Base-by-base conservation (phyloP, 2,797 vertebrate genomes). In the Sandelia bainsii region DNA sequence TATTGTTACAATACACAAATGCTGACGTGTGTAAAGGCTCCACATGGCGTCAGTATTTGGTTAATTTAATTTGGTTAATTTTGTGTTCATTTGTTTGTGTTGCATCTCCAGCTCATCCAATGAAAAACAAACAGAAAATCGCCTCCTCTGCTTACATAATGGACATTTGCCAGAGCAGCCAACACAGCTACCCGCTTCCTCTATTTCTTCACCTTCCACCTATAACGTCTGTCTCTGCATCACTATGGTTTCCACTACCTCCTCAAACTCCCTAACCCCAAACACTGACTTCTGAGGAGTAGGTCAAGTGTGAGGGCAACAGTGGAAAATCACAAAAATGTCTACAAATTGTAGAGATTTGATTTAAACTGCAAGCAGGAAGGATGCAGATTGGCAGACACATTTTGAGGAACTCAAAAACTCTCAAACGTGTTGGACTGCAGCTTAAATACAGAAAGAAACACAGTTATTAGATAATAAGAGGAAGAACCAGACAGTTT, bases 171-270 rank as follows among this genome's bases (percentile, higher is more conserved):
- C 57, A 51, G 29, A 29, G 42, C 45, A 42, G 40, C 29, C 8
- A 20, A n/a, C 44, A 1, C 27, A 14, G 6, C 1, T 8, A 20
- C 51, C 45, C 62, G 65, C 72, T 70, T 86, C 75, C 72, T 53
- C 42, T 20, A 2, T 51, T 60, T 62, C 56, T 27, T 45, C 48
- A 65, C 53, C 62, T 46, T 58, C 45, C 44, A 62, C n/a, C 19
- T 44, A 46, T 46, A 44, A 63, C 20, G 51, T 20, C 48, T 59
- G 17, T 39, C 7, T 60, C 25, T 77, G 77, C 63, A 79, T 9
- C 64, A 37, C 34, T 12, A 5, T 6, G 3, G 13, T 74, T 78
- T 76, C 62, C n/a, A 32, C 61, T 9, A 13, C 37, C 39, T 4
- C 32, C 8, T 10, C 50, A 10, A 25, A 8, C 66, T 62, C 14